Conservation (phyloP, 2,113 vertebrate genomes). For the Chionodraco myersi region DNA sequence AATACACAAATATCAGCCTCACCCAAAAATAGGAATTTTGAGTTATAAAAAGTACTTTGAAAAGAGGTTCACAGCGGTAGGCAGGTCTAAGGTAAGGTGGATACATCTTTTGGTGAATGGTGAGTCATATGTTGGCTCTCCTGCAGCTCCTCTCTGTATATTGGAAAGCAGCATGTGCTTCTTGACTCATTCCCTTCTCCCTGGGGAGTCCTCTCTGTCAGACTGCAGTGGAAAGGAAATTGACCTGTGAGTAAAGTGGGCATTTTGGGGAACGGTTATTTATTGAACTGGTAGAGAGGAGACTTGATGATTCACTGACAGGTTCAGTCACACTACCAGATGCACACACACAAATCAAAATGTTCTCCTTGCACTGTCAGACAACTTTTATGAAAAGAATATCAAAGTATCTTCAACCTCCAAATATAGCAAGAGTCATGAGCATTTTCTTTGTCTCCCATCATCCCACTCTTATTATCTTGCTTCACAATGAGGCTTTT, state of each 20-base stretch:
- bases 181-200: conserved; percentile 72
- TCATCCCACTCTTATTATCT: conserved; percentile 24
- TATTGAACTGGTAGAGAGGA: conserved; percentile 68
- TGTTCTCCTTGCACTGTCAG: background rate
- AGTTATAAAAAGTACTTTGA: background rate
- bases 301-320: conserved; percentile 69
- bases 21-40: conserved; percentile 14
- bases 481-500: conserved; percentile 34
- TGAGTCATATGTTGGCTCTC: conserved; percentile 39
- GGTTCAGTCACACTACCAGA: conserved; percentile 30
- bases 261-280: conserved; percentile 66
- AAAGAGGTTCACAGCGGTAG: conserved; percentile 15
- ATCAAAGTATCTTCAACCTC: conserved; percentile 22
- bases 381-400: conserved; percentile 35
- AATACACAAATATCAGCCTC: background rate
- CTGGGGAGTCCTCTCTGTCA: conserved; percentile 67
- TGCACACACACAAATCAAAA: conserved; percentile 36
- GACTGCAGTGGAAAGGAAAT: conserved; percentile 74
- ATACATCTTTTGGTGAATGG: conserved; percentile 34
- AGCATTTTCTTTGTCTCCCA: conserved; percentile 10
- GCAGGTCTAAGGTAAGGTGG: conserved; percentile 29
- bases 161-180: conserved; percentile 53
- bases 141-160: conserved; percentile 45
- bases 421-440: conserved; percentile 24
- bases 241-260: conserved; percentile 71